Evolutionary conservation across 2,113 vertebrate species (phyloP), one percentile per base, ranked within the genome.

Genomic region (Lasiurus borealis): DNA sequence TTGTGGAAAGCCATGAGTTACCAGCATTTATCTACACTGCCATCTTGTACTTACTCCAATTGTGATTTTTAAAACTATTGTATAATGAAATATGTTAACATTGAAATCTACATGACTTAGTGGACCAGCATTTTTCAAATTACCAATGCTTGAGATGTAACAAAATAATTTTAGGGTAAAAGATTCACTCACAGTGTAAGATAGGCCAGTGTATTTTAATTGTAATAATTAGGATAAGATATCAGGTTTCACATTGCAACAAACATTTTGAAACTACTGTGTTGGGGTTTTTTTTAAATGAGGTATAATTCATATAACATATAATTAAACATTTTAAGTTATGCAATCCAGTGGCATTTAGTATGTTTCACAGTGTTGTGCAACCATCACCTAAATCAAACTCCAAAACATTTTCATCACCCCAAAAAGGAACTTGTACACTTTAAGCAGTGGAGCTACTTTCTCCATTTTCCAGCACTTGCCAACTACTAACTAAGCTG

Each of bases 221-320:
- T 59, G 8, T 81, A 81, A 68, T 54, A 80, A 18, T 90, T 73
- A 21, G 34, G 73, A 34, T 93, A 82, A 23, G 31, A 27, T 86
- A 69, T 75, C 66, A 86, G 36, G 86, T 80, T 93, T 68, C 50
- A 76, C 16, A 34, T 86, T 90, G 59, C n/a, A 93, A 1, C 40
- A 82, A 86, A 82, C 48, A 31, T 75, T 90, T 86, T 66, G 81
- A 93, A 93, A 95, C 52, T 72, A 40, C 48, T 86, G 1, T 80
- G 44, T 72, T 21, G 57, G 8, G 57, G 21, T 25, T 3, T 90
- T 78, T 59, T 80, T 72, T 91, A 31, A 25, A 84, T 94, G 64
- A 85, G 34, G 44, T 85, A 78, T 64, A 90, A 90, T 71, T 85
- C 27, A 34, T 6, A 25, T 59, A 71, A 50, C 62, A 46, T 81